Evolutionary conservation across 2,113 vertebrate genomes (phyloP).

Genomic region (Mustelus asterias): DNA sequence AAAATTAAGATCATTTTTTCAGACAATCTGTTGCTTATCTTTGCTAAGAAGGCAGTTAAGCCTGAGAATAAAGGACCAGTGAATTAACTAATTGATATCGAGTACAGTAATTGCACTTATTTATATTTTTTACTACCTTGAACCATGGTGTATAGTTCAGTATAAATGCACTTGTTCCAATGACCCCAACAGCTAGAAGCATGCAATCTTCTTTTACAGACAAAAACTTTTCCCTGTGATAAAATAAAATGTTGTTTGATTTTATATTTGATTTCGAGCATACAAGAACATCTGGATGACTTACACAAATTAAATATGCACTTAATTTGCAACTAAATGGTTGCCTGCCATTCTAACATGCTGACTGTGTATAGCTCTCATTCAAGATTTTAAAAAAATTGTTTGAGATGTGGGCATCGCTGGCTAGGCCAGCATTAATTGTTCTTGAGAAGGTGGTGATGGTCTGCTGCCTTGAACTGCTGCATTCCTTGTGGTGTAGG

Average conservation of each 20-base stretch:
- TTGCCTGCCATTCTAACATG: not conserved
- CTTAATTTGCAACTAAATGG: not conserved
- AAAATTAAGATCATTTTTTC: not conserved
- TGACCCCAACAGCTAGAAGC: constrained; percentile 78
- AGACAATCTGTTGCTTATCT: not conserved
- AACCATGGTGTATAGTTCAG: constrained; percentile 59
- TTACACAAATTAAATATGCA: not conserved
- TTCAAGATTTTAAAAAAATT: not conserved
- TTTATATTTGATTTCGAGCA: not conserved
- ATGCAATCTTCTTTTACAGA: constrained; percentile 85
- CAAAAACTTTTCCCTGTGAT: constrained; percentile 72
- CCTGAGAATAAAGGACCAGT: not conserved
- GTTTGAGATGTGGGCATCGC: no score
- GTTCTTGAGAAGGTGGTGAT: no score
- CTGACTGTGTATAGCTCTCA: not conserved
- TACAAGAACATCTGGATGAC: not conserved
- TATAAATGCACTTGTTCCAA: constrained; percentile 76
- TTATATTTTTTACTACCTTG: constrained; percentile 58
- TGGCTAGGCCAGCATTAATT: no score
- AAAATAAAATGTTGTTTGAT: constrained; percentile 38
- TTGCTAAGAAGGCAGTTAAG: not conserved
- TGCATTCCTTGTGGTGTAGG: no score
- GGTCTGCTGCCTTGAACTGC: no score
- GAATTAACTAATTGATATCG: not conserved
- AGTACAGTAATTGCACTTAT: not conserved